phyloP scores from a whole-genome alignment of 1,140 invertebrate species.

The Meloidogyne chitwoodi region DNA sequence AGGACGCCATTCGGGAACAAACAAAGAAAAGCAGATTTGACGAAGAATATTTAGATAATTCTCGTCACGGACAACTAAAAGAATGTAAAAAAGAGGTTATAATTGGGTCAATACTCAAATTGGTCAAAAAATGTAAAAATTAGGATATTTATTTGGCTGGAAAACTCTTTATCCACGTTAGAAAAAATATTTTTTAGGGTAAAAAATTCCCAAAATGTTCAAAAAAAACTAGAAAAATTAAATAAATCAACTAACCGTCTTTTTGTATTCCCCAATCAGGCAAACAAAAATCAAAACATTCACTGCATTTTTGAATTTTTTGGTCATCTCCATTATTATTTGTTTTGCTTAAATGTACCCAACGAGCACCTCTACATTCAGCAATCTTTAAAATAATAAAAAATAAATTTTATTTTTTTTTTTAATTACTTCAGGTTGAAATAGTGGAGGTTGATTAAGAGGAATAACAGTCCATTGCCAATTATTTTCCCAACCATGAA shows the following conservation, averaged over 20 bases:
- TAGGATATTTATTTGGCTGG: too few species aligned
- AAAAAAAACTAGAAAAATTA: too few species aligned
- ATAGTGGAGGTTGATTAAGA: slow-evolving; percentile 23
- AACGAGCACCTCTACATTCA: slow-evolving; percentile 52
- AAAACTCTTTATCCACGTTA: too few species aligned
- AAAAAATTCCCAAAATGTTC: too few species aligned
- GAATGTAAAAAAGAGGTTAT: background rate
- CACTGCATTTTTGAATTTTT: slow-evolving; percentile 48
- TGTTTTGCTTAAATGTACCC: slow-evolving; percentile 41
- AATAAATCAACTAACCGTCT: slow-evolving; percentile 21
- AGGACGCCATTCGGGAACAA: slow-evolving; percentile 55
- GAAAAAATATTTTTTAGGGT: too few species aligned
- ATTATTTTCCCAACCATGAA: slow-evolving; percentile 50
- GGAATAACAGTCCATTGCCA: slow-evolving; percentile 50
- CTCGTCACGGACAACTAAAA: slow-evolving; percentile 39
- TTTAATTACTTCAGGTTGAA: slow-evolving; percentile 37
- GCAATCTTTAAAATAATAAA: slow-evolving; percentile 13
- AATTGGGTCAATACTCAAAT: background rate
- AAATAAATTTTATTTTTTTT: background rate
- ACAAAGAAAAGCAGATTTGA: slow-evolving; percentile 56
- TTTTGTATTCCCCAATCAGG: slow-evolving; percentile 53
- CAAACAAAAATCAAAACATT: slow-evolving; percentile 58
- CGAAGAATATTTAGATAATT: slow-evolving; percentile 48
- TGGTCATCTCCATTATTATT: slow-evolving; percentile 38
- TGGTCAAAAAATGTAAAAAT: too few species aligned